These are phyloP conservation scores for Ailuropoda melanoleuca DNA, from an alignment of 2,113 vertebrate genomes.

Conservation along the genomic window DNA sequence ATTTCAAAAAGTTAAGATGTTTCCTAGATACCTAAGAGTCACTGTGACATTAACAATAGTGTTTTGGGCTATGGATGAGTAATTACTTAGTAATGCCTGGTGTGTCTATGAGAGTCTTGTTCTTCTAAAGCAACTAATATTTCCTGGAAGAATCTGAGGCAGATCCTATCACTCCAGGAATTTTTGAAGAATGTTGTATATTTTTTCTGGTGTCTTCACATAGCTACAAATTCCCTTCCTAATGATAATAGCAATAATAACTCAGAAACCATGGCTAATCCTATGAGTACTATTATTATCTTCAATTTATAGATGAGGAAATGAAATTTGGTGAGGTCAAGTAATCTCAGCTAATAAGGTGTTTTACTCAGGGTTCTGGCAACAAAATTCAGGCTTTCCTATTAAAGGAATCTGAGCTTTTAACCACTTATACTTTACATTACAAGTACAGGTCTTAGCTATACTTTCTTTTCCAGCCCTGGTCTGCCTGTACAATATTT, in stretches of 20 bases:
- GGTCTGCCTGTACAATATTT: not conserved
- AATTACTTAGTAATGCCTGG: not conserved
- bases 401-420: not conserved
- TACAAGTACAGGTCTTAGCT: not conserved
- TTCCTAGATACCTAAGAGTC: not conserved
- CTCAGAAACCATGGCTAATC: not conserved
- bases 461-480: not conserved
- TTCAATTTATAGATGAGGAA: not conserved
- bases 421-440: not conserved
- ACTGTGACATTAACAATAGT: not conserved
- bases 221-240: not conserved
- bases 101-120: not conserved
- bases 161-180: not conserved
- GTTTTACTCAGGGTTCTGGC: not conserved
- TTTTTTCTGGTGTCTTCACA: not conserved
- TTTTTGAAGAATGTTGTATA: not conserved
- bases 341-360: not conserved
- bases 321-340: not conserved
- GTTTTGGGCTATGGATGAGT: not conserved
- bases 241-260: not conserved
- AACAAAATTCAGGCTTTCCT: not conserved
- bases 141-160: not conserved
- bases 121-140: not conserved
- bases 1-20: slow-evolving; percentile 14
- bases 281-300: not conserved